A percentile compares a stretch with the other conserved stretches of the same genome.
Evolutionary conservation across 2,797 vertebrate species (phyloP).

Genomic region (Notoglanidium macrostoma): DNA sequence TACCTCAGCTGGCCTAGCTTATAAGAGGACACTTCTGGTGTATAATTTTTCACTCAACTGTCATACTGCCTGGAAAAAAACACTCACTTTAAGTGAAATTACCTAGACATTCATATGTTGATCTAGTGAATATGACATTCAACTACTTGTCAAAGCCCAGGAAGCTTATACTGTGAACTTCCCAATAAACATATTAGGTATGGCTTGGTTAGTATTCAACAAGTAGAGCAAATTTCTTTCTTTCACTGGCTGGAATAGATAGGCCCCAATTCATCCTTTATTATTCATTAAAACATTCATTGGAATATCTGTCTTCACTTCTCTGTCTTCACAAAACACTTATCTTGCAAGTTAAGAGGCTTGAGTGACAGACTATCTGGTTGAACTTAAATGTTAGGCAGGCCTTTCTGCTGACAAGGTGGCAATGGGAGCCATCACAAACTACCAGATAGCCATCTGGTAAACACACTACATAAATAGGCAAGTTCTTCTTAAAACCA

Average conservation of each 20-base stretch:
- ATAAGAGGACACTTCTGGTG: slow-evolving; percentile 68
- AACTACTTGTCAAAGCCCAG: background rate
- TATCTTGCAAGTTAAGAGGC: background rate
- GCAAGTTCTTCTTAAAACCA: slow-evolving; percentile 18
- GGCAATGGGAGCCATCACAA: background rate
- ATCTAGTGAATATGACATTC: background rate
- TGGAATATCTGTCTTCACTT: background rate
- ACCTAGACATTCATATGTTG: background rate
- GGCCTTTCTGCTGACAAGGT: slow-evolving; percentile 17
- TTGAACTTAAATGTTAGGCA: slow-evolving; percentile 14
- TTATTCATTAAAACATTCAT: background rate
- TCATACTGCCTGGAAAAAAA: background rate
- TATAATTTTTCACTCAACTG: slow-evolving; percentile 16
- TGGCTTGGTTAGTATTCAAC: background rate
- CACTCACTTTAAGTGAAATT: background rate
- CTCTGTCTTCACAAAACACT: background rate
- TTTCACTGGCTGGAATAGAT: background rate
- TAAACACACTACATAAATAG: slow-evolving; percentile 20
- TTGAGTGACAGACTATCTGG: slow-evolving; percentile 15
- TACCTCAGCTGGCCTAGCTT: slow-evolving; percentile 64
- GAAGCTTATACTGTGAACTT: background rate
- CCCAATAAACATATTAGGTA: background rate
- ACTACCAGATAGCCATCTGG: slow-evolving; percentile 20
- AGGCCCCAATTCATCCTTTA: background rate
- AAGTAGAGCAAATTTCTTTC: background rate